Evolutionary conservation across 2,797 vertebrate species (phyloP).

Genomic region (Sternarchorhynchus goeldii): DNA sequence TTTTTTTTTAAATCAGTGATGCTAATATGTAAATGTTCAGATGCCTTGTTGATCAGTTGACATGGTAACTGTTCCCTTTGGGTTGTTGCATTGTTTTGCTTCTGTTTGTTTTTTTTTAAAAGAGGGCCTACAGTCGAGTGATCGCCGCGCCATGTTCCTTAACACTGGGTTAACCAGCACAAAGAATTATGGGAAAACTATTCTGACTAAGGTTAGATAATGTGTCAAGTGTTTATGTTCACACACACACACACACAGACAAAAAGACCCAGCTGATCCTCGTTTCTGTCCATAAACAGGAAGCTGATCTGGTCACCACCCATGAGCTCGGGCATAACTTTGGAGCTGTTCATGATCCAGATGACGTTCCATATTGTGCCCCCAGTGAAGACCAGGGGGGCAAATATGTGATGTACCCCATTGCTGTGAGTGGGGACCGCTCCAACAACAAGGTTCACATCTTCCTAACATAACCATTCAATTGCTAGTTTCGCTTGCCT

Average conservation of each 20-base stretch:
- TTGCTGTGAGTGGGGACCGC: conserved; percentile 97
- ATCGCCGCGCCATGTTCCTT: conserved; percentile 84
- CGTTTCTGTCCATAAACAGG: conserved; percentile 69
- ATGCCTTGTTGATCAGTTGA: not conserved
- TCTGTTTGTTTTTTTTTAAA: conserved; percentile 40
- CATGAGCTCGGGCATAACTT: conserved; percentile 97
- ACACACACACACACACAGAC: not conserved
- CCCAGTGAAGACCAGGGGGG: conserved; percentile 92
- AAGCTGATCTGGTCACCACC: conserved; percentile 94
- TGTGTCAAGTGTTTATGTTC: not conserved
- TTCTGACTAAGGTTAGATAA: conserved; percentile 88
- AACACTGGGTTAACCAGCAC: conserved; percentile 98
- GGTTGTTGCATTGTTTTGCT: not conserved
- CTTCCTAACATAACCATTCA: not conserved
- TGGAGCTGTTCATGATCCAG: conserved; percentile 93
- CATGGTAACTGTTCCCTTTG: not conserved
- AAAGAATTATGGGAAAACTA: conserved; percentile 98
- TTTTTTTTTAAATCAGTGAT: not conserved
- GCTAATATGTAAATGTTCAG: not conserved
- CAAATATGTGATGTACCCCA: conserved; percentile 97
- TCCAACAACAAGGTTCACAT: conserved; percentile 90
- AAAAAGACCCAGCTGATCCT: not conserved
- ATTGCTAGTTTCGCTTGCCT: not conserved
- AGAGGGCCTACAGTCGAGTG: conserved; percentile 82
- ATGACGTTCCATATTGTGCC: conserved; percentile 84